phyloP scores from a whole-genome alignment of 92 coral and sea anemone species.

The Zoanthus solanderi region DNA sequence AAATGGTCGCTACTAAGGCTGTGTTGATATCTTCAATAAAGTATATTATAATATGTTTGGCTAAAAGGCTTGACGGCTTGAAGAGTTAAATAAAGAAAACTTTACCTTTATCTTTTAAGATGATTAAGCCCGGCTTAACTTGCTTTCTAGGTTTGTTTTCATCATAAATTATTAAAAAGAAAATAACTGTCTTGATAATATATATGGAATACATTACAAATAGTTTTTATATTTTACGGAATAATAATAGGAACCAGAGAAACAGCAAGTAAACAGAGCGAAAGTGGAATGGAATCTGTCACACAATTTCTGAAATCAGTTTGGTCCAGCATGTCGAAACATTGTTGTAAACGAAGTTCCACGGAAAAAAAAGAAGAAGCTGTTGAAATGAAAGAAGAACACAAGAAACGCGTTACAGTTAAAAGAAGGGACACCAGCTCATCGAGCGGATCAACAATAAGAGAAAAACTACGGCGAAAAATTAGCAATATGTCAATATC shows the following conservation, averaged over 20 bases:
- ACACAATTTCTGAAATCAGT: not conserved
- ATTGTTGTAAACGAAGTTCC: not conserved
- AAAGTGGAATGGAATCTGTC: slow-evolving; percentile 37
- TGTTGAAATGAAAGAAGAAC: not conserved
- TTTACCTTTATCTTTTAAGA: too few species aligned
- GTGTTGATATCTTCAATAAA: too few species aligned
- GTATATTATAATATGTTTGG: too few species aligned
- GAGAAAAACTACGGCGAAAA: slow-evolving; percentile 41
- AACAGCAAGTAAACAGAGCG: slow-evolving; percentile 5
- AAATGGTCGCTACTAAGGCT: too few species aligned
- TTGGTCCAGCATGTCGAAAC: not conserved
- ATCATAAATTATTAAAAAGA: too few species aligned
- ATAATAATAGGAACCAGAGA: slow-evolving; percentile 30
- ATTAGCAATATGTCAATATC: slow-evolving; percentile 25
- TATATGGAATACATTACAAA: too few species aligned
- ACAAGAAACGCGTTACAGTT: not conserved
- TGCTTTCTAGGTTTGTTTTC: too few species aligned
- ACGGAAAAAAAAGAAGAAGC: not conserved
- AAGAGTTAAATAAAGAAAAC: too few species aligned
- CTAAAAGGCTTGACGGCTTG: too few species aligned
- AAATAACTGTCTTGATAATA: too few species aligned
- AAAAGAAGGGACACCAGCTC: slow-evolving; percentile 23
- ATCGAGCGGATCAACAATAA: slow-evolving; percentile 36
- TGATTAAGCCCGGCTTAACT: too few species aligned
- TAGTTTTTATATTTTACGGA: too few species aligned